Conservation (phyloP, 2,888 invertebrate genomes). For the Buathra laborator region DNA sequence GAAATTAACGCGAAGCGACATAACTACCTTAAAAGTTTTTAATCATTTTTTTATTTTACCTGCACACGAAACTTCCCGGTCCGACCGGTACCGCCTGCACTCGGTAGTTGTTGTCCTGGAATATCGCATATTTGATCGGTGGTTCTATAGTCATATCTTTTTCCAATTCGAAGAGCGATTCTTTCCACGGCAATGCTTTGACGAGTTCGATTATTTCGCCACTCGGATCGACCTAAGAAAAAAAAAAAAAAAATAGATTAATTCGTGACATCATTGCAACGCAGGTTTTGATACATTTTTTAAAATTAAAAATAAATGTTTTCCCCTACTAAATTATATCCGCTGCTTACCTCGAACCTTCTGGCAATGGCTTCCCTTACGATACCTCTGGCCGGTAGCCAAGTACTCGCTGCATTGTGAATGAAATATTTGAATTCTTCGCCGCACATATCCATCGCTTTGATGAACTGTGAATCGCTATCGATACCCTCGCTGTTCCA, state of each 20-base stretch:
- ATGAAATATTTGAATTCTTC: conserved; percentile 91
- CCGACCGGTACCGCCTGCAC: conserved; percentile 93
- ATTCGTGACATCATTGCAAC: too few relatives aligned
- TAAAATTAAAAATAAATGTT: neutral
- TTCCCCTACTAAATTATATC: neutral
- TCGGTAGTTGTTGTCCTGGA: conserved; percentile 92
- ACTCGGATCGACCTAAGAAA: conserved; percentile 83
- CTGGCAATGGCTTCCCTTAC: conserved; percentile 91
- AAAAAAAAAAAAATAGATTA: neutral
- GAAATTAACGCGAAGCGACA: too few relatives aligned
- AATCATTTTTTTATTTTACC: conserved; percentile 84
- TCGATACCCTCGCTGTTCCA: conserved; percentile 91
- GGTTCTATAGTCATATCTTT: conserved; percentile 89
- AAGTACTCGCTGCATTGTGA: conserved; percentile 88
- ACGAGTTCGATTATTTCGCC: conserved; percentile 93
- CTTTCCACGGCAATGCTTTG: conserved; percentile 95
- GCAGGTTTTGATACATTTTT: too few relatives aligned
- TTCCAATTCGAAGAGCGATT: conserved; percentile 94
- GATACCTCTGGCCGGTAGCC: conserved; percentile 94
- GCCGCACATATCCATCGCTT: conserved; percentile 93
- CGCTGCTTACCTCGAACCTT: conserved; percentile 87
- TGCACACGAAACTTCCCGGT: conserved; percentile 90
- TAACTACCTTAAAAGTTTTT: neutral
- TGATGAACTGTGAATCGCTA: conserved; percentile 88
- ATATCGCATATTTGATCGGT: conserved; percentile 91